These are phyloP conservation scores for Sesamia nonagrioides DNA, from an alignment of 1,140 invertebrate genomes.

Conservation along the genomic window DNA sequence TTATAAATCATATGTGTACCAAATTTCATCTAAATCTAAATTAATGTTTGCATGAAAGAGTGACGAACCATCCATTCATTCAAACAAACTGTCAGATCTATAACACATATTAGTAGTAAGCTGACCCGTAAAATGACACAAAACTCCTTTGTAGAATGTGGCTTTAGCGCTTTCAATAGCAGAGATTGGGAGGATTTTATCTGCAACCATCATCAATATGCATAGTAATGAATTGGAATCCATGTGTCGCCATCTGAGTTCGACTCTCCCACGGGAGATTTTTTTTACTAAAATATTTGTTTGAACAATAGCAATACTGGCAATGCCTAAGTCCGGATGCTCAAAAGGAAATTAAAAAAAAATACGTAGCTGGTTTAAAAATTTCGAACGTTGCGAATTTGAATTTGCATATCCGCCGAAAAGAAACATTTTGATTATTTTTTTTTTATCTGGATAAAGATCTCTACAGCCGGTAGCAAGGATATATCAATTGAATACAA, in stretches of 20 bases:
- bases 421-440: constrained; percentile 16
- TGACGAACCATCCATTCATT: too few relatives aligned
- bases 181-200: too few relatives aligned
- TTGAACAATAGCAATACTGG: background rate
- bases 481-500: constrained; percentile 54
- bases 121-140: too few relatives aligned
- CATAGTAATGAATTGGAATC: background rate
- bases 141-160: too few relatives aligned
- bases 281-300: background rate
- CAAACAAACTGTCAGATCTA: too few relatives aligned
- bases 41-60: too few relatives aligned
- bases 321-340: background rate
- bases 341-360: constrained; percentile 28
- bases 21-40: too few relatives aligned
- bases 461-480: constrained; percentile 43
- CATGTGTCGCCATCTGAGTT: background rate
- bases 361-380: background rate
- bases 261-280: background rate
- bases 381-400: constrained; percentile 29
- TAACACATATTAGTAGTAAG: too few relatives aligned
- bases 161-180: too few relatives aligned
- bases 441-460: constrained; percentile 46
- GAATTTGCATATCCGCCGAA: constrained; percentile 57
- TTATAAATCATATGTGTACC: too few relatives aligned
- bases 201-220: too few relatives aligned